Percentiles rank a stretch among this genome's conserved stretches.
These are phyloP conservation scores for Falco cherrug DNA, from an alignment of 2,797 vertebrate species.

Conservation along the genomic window DNA sequence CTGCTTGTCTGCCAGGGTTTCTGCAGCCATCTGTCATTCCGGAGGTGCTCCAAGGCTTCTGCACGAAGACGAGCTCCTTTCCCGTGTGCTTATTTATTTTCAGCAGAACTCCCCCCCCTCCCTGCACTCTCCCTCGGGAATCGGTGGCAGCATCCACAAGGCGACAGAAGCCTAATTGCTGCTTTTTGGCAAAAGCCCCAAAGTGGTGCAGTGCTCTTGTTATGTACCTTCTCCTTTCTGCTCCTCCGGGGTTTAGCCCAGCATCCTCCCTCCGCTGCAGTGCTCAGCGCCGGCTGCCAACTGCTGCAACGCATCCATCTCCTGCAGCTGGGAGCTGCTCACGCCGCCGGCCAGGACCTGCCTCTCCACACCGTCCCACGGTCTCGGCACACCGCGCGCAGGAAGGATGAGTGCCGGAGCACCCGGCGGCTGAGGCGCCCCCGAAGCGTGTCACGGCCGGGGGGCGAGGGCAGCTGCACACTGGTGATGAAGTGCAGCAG, in stretches of 20 bases:
- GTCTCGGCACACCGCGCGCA: rapidly evolving
- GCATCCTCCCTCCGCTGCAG: neutral
- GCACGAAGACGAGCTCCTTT: neutral
- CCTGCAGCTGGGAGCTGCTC: neutral
- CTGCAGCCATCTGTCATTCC: neutral
- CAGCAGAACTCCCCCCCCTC: neutral
- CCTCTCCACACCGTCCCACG: neutral
- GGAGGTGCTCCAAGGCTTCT: neutral
- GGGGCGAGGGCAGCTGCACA: rapidly evolving
- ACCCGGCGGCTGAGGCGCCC: neutral
- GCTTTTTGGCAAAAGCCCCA: neutral
- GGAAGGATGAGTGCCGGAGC: neutral
- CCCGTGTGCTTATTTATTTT: rapidly evolving
- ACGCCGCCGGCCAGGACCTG: neutral
- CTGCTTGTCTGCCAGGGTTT: neutral
- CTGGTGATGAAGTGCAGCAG: rapidly evolving
- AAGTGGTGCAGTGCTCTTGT: neutral
- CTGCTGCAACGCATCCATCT: neutral
- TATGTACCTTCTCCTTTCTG: rapidly evolving
- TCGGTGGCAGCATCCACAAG: rapidly evolving
- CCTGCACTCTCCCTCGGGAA: neutral
- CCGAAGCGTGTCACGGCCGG: rapidly evolving
- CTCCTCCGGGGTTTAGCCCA: neutral
- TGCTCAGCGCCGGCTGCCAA: neutral
- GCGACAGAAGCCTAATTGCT: neutral